Percentiles rank a stretch among this genome's conserved stretches.
Evolutionary conservation across 1,140 invertebrate species (phyloP).

Genomic region (Linepithema humile): DNA sequence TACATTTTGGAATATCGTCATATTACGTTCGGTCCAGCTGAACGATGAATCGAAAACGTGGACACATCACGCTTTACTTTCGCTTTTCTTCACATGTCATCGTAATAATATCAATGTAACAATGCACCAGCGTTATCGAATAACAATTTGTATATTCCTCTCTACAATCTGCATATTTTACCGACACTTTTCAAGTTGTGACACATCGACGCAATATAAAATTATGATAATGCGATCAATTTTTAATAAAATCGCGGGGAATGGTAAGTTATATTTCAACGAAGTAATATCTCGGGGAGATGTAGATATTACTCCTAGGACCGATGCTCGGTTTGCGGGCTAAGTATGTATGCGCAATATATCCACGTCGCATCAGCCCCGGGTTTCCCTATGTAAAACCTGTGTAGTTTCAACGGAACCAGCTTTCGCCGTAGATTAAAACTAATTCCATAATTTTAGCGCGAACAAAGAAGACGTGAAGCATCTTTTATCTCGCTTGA

Average conservation of each 20-base stretch:
- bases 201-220: neutral
- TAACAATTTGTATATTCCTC: neutral
- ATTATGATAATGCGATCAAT: neutral
- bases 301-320: constrained; percentile 4
- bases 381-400: constrained; percentile 25
- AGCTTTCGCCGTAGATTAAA: constrained; percentile 49
- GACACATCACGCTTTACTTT: neutral
- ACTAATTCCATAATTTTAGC: constrained; percentile 54
- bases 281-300: constrained; percentile 10
- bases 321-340: neutral
- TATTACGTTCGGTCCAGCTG: constrained; percentile 64
- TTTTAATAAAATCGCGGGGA: neutral
- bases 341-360: neutral
- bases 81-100: constrained; percentile 3
- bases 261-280: constrained; percentile 27
- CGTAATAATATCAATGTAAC: neutral
- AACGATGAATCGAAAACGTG: constrained; percentile 10
- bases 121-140: neutral
- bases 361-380: constrained; percentile 26
- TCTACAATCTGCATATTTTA: neutral
- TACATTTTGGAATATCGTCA: constrained; percentile 46
- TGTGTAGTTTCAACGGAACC: constrained; percentile 34
- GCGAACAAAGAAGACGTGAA: constrained; percentile 33
- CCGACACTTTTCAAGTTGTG: too few relatives aligned
- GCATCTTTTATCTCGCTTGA: constrained; percentile 43